phyloP scores from a whole-genome alignment of 2,888 invertebrate species.

The Trilocha varians region DNA sequence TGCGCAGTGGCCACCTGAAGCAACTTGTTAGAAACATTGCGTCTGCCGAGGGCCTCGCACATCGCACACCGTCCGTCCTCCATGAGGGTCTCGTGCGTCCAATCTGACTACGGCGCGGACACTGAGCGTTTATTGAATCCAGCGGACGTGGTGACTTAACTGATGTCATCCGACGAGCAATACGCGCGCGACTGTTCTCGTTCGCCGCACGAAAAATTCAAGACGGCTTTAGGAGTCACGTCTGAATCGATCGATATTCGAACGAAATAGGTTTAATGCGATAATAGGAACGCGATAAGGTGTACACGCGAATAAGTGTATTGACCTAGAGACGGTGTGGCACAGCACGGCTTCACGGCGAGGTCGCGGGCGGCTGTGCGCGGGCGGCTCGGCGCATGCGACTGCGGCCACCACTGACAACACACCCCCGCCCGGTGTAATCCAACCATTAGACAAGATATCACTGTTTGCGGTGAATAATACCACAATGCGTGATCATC shows the following conservation, averaged over 20 bases:
- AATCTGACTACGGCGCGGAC: conserved; percentile 59
- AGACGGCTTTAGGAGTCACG: conserved; percentile 42
- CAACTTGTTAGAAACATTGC: conserved; percentile 56
- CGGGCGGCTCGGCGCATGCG: conserved; percentile 57
- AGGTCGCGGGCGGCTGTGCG: conserved; percentile 56
- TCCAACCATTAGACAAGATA: conserved; percentile 60
- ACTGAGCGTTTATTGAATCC: conserved; percentile 66
- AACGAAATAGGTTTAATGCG: conserved; percentile 67
- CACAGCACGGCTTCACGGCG: conserved; percentile 59
- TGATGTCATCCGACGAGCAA: conserved; percentile 69
- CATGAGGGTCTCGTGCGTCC: conserved; percentile 67
- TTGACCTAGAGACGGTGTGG: conserved; percentile 58
- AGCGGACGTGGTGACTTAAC: conserved; percentile 68
- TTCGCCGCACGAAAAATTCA: conserved; percentile 51
- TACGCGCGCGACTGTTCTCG: conserved; percentile 55
- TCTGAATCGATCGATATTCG: conserved; percentile 55
- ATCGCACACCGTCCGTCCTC: conserved; percentile 64
- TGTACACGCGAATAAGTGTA: conserved; percentile 66
- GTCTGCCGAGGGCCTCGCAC: conserved; percentile 63
- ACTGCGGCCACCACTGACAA: conserved; percentile 58
- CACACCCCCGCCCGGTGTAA: conserved; percentile 54
- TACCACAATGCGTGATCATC: conserved; percentile 42
- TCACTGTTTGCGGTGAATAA: conserved; percentile 65
- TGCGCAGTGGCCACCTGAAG: conserved; percentile 67
- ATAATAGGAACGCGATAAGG: conserved; percentile 68